Evolutionary conservation across 2,888 invertebrate species (phyloP).

Genomic region (Biston betularia): DNA sequence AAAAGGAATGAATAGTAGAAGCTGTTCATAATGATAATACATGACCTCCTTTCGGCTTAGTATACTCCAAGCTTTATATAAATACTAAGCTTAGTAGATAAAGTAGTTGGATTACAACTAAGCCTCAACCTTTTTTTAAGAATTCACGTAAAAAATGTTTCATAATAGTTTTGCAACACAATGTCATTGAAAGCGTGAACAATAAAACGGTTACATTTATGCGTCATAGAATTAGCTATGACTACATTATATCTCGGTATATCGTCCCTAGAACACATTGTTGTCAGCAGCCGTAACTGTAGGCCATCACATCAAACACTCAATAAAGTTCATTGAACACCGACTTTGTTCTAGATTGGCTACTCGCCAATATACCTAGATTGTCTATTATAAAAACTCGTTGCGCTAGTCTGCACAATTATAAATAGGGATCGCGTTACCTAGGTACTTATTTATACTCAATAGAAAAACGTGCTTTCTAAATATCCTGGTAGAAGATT

Average conservation of each 20-base stretch:
- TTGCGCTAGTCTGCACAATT: conserved; percentile 18
- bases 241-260: background rate
- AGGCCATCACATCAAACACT: conserved; percentile 29
- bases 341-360: conserved; percentile 36
- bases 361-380: conserved; percentile 29
- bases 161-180: background rate
- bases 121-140: too few relatives aligned
- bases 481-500: background rate
- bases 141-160: background rate
- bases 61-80: too few relatives aligned
- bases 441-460: conserved; percentile 21
- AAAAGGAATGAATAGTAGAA: too few relatives aligned
- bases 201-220: background rate
- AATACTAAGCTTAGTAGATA: too few relatives aligned
- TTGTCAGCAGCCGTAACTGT: conserved; percentile 1
- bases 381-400: conserved; percentile 31
- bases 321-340: conserved; percentile 38
- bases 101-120: too few relatives aligned
- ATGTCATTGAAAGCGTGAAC: background rate
- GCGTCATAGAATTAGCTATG: conserved; percentile 7
- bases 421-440: conserved; percentile 28
- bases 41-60: too few relatives aligned
- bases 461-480: background rate
- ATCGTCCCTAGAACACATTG: background rate
- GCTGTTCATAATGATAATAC: too few relatives aligned